These are phyloP conservation scores for Megaleporinus macrocephalus DNA, from an alignment of 2,113 vertebrate genomes.

Conservation along the genomic window DNA sequence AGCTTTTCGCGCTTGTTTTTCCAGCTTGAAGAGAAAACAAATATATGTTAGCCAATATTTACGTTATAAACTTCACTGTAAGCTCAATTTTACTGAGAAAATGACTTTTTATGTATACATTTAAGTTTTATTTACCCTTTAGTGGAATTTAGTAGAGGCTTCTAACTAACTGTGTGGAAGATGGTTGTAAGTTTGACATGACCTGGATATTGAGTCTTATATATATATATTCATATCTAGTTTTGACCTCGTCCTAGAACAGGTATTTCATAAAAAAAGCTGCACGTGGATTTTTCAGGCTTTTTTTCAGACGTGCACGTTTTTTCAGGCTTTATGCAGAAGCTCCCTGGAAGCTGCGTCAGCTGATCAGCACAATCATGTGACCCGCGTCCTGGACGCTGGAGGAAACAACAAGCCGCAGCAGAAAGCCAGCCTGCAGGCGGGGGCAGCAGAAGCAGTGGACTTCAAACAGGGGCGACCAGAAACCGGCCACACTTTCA, in stretches of 20 bases:
- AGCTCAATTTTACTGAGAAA: not conserved
- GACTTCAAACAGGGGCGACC: not conserved
- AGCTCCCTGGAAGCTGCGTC: constrained; percentile 19
- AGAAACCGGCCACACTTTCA: not conserved
- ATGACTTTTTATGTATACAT: too few species aligned
- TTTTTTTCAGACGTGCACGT: not conserved
- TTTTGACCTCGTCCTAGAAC: too few species aligned
- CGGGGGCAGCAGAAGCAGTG: not conserved
- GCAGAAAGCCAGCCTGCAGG: not conserved
- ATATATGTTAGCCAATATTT: too few species aligned
- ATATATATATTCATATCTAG: too few species aligned
- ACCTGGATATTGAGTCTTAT: too few species aligned
- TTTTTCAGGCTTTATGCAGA: constrained; percentile 13
- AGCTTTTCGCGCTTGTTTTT: not conserved
- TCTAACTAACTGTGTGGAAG: too few species aligned
- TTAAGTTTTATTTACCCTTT: too few species aligned
- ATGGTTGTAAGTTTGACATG: too few species aligned
- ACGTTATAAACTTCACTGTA: too few species aligned
- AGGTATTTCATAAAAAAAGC: not conserved
- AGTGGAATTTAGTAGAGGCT: too few species aligned
- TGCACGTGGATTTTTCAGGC: not conserved
- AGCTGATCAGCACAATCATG: constrained; percentile 50
- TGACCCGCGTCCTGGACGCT: constrained; percentile 10
- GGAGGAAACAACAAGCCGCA: not conserved
- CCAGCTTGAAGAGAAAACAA: too few species aligned